phyloP scores from a whole-genome alignment of 2,113 vertebrate species.

The Dicrurus megarhynchus region DNA sequence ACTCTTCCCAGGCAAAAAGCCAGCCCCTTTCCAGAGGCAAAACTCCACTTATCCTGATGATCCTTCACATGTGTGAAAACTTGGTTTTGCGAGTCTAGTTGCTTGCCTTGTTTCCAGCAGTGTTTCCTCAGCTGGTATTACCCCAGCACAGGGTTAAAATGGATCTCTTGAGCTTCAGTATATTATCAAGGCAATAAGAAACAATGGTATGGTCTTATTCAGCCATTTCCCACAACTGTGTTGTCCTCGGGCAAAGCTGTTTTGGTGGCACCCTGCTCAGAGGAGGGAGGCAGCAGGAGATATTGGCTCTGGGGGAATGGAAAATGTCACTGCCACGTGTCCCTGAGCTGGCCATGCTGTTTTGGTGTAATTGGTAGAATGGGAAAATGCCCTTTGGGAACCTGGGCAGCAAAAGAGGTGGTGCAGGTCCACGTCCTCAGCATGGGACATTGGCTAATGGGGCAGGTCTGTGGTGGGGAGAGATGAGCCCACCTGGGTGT shows the following conservation, averaged over 20 bases:
- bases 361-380: not conserved
- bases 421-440: accelerated
- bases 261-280: not conserved
- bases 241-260: not conserved
- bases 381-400: not conserved
- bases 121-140: not conserved
- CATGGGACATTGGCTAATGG: accelerated
- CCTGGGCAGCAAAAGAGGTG: not conserved
- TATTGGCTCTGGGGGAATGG: not conserved
- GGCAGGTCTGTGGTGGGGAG: not conserved
- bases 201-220: not conserved
- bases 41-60: not conserved
- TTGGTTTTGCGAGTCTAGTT: accelerated
- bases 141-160: not conserved
- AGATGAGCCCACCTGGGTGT: not conserved
- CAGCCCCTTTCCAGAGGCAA: not conserved
- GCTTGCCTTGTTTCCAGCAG: not conserved
- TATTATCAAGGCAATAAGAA: slow-evolving; percentile 31
- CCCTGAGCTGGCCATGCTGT: not conserved
- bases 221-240: not conserved
- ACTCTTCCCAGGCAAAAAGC: not conserved
- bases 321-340: not conserved
- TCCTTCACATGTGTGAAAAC: not conserved
- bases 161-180: not conserved
- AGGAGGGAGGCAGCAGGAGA: not conserved